Evolutionary conservation across 1,140 invertebrate species (phyloP).

Genomic region (Euglossa dilemma): DNA sequence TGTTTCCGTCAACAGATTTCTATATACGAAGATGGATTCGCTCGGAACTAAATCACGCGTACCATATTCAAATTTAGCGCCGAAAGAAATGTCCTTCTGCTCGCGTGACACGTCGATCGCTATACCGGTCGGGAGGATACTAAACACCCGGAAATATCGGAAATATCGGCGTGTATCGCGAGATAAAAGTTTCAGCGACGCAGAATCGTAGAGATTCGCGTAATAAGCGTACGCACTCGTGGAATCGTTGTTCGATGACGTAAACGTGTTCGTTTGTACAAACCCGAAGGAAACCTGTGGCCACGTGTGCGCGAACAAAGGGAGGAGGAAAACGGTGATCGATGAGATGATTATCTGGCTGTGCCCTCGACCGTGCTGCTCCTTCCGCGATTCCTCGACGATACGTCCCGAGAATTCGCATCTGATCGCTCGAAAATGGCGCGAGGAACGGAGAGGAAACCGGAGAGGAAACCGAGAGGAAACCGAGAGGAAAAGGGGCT

Average conservation of each 20-base stretch:
- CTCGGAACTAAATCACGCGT: no score
- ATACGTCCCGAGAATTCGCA: constrained; percentile 3
- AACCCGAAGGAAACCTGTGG: neutral
- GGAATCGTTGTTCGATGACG: neutral
- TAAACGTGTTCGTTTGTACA: no score
- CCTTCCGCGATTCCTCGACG: constrained; percentile 7
- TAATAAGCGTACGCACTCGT: neutral
- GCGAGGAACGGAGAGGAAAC: constrained; percentile 22
- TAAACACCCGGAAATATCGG: no score
- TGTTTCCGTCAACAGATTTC: no score
- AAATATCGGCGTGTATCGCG: no score
- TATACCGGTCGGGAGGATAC: no score
- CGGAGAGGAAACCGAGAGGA: neutral
- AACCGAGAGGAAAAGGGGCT: constrained; percentile 35
- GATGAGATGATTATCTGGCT: constrained; percentile 33
- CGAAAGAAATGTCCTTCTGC: no score
- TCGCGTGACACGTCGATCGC: no score
- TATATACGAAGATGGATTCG: no score
- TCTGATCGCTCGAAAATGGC: constrained; percentile 28
- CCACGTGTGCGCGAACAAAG: neutral
- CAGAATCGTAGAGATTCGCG: neutral
- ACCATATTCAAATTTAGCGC: no score
- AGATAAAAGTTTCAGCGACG: no score
- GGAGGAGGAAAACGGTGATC: constrained; percentile 9
- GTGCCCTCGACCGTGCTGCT: constrained; percentile 40